Conservation (phyloP, 1,140 invertebrate genomes). For the Aphis gossypii region DNA sequence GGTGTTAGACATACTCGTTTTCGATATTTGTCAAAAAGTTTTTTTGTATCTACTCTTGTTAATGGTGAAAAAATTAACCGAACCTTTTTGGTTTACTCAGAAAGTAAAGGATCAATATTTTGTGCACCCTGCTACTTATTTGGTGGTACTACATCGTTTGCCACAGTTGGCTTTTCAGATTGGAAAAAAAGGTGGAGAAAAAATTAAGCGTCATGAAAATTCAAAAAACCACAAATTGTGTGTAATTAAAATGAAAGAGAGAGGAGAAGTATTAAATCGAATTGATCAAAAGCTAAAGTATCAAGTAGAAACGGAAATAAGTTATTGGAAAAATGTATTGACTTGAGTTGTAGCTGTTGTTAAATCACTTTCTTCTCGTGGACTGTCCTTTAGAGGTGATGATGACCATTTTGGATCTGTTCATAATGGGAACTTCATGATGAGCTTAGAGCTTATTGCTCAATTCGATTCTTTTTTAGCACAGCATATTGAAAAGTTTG, state of each 20-base stretch:
- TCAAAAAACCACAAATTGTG: constrained; percentile 59
- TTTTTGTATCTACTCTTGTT: constrained; percentile 60
- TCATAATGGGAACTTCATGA: constrained; percentile 61
- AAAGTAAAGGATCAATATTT: constrained; percentile 61
- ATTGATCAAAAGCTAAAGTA: constrained; percentile 54
- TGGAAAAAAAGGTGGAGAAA: constrained; percentile 61
- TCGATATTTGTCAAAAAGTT: constrained; percentile 59
- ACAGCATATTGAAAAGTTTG: constrained; percentile 60
- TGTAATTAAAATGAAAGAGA: constrained; percentile 55
- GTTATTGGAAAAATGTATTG: constrained; percentile 60
- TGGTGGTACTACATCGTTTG: constrained; percentile 54
- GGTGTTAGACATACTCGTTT: constrained; percentile 16
- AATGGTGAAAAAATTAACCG: constrained; percentile 61
- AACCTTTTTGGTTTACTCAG: constrained; percentile 61
- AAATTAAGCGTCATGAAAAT: constrained; percentile 61
- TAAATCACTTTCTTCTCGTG: constrained; percentile 60
- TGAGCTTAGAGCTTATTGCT: constrained; percentile 59
- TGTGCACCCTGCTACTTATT: constrained; percentile 62
- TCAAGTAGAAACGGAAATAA: constrained; percentile 58
- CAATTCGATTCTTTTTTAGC: constrained; percentile 60
- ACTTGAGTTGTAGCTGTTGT: constrained; percentile 60
- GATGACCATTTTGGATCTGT: constrained; percentile 59
- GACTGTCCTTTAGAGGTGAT: constrained; percentile 60
- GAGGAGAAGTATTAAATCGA: constrained; percentile 53
- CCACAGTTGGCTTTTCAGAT: constrained; percentile 61